Percentiles rank a stretch among this genome's conserved stretches.
Evolutionary conservation across 2,113 vertebrate genomes (phyloP).

Genomic region (Quiscalus mexicanus): DNA sequence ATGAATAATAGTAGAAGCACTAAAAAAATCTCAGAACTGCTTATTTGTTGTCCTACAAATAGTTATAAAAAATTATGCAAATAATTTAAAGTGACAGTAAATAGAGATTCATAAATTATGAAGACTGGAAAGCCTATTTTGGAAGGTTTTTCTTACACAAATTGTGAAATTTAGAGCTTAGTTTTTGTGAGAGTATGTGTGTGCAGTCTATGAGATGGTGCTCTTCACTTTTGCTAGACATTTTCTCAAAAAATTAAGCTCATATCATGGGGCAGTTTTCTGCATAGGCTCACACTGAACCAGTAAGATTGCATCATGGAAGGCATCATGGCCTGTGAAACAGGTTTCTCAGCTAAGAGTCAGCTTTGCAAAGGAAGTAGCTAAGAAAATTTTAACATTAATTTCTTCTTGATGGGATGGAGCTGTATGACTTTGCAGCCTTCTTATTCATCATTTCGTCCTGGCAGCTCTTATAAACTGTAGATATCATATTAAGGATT

Average conservation of each 20-base stretch:
- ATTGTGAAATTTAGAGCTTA: not conserved
- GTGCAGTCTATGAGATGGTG: not conserved
- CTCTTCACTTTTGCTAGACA: not conserved
- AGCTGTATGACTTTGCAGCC: not conserved
- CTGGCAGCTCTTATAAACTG: not conserved
- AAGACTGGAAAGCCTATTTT: not conserved
- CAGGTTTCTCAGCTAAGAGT: not conserved
- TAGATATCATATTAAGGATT: not conserved
- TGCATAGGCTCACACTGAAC: not conserved
- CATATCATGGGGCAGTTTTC: not conserved
- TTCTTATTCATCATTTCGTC: not conserved
- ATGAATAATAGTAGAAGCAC: not conserved
- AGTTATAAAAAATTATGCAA: not conserved
- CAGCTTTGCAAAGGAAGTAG: not conserved
- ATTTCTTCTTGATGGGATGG: not conserved
- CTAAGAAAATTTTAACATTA: not conserved
- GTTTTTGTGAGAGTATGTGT: rapidly evolving
- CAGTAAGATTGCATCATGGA: not conserved
- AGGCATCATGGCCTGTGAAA: not conserved
- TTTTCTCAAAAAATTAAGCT: not conserved
- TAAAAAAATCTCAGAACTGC: not conserved
- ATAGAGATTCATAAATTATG: not conserved
- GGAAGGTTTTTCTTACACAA: not conserved
- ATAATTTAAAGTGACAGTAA: not conserved
- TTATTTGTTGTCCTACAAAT: not conserved